Conservation (phyloP, 1,140 invertebrate species). For the Eriocheir sinensis region DNA sequence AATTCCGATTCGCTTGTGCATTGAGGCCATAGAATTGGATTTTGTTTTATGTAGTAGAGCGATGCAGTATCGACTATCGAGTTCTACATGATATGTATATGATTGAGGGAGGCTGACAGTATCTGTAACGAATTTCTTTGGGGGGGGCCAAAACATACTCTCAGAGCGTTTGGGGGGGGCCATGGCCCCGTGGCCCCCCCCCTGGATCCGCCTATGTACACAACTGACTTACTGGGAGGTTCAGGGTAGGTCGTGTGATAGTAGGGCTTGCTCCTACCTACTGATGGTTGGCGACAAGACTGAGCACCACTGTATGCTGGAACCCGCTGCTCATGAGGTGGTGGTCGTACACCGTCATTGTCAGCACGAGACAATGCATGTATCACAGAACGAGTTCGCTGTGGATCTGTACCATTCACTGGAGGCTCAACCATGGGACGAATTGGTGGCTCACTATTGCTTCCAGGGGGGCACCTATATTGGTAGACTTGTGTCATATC, state of each 20-base stretch:
- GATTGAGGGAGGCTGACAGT: no score
- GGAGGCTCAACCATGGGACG: slow-evolving; percentile 15
- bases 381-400: not conserved
- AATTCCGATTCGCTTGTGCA: no score
- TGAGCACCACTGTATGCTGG: slow-evolving; percentile 37
- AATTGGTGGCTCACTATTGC: not conserved
- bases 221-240: slow-evolving; percentile 3
- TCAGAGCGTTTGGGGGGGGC: no score
- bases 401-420: slow-evolving; percentile 6
- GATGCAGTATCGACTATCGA: no score
- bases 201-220: no score
- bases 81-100: no score
- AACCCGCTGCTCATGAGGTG: slow-evolving; percentile 30
- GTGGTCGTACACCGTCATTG: slow-evolving; percentile 23
- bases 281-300: slow-evolving; percentile 8
- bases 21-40: no score
- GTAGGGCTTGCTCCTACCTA: not conserved
- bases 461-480: not conserved
- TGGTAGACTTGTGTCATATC: not conserved
- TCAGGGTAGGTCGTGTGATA: slow-evolving; percentile 24
- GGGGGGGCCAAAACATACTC: no score
- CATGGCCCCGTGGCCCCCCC: no score
- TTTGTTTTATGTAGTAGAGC: no score
- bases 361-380: slow-evolving; percentile 2
- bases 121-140: no score